Base-by-base conservation (phyloP, 2,113 vertebrate genomes). In the Bettongia penicillata region DNA sequence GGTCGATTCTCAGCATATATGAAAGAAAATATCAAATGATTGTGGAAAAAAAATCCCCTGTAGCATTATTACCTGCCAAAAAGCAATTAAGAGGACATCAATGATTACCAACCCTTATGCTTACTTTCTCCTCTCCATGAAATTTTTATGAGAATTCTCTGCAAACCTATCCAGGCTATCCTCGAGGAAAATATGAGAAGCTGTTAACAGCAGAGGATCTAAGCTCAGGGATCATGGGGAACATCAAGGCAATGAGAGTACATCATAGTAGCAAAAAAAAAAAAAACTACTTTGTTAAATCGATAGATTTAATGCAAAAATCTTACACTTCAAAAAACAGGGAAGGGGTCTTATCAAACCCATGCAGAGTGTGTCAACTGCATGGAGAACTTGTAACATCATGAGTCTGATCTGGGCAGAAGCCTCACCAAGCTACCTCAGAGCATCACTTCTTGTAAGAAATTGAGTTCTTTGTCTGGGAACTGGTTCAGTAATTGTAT, bases 91-190 rank as follows among this genome's bases (percentile, higher is more conserved):
- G n/a, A 43, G 68, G n/a, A 22, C n/a, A 84, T 77, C 68, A 77
- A 77, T n/a, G n/a, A 77, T 84, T 43, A 84, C 16, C n/a, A 43
- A n/a, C 68, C 19, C n/a, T 23, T 84, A 84, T 22, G 19, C 68
- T 68, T 43, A 84, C 16, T 84, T 43, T 84, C n/a, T 84, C n/a
- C 19, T 84, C n/a, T 84, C n/a, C 19, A 84, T 84, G 68, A 84
- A 84, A 8, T 16, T 61, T n/a, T 84, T 93, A 84, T 2, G 90
- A 3, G 97, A 49, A 97, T 96, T 37, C 90, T 94, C 94, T 93
- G 93, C 52, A 50, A 97, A 93, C 49, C n/a, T 84, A 43, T 84
- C 68, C 43, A 84, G n/a, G 37, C 16, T 43, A 84, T 84, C 68
- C 68, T 84, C 16, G 7, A 84, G 68, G n/a, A 84, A 43, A 84